A percentile compares a stretch with the other conserved stretches of the same genome.
phyloP scores from a whole-genome alignment of 2,888 invertebrate genomes.

The Lacanobia oleracea region DNA sequence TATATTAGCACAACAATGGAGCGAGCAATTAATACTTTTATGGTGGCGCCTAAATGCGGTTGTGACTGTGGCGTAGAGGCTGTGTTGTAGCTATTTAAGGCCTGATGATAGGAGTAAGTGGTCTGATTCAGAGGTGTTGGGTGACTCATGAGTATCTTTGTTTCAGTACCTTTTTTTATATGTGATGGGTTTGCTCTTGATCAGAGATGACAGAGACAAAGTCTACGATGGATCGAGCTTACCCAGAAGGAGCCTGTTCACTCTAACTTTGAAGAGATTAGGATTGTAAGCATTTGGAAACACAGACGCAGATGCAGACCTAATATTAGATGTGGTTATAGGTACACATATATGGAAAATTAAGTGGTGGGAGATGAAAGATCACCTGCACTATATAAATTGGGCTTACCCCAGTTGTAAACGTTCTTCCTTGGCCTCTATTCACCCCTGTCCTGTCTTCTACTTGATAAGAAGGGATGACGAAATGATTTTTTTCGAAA shows the following conservation, averaged over 20 bases:
- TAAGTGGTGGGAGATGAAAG: too few relatives aligned
- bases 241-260: too few relatives aligned
- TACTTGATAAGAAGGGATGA: too few relatives aligned
- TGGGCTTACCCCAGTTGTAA: not conserved
- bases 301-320: too few relatives aligned
- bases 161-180: constrained; percentile 32
- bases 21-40: constrained; percentile 85
- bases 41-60: constrained; percentile 83
- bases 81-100: constrained; percentile 70
- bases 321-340: not conserved
- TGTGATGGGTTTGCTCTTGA: too few relatives aligned
- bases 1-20: constrained; percentile 75
- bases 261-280: too few relatives aligned
- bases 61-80: constrained; percentile 69
- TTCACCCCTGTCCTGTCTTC: too few relatives aligned
- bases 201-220: too few relatives aligned
- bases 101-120: constrained; percentile 69
- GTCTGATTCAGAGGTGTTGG: constrained; percentile 69
- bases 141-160: constrained; percentile 62
- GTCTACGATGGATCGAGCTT: too few relatives aligned
- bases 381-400: not conserved
- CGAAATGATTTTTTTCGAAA: too few relatives aligned
- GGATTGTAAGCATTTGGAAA: too few relatives aligned
- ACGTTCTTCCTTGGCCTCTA: too few relatives aligned
- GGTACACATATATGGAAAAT: not conserved